These are phyloP conservation scores for Polyodon spathula DNA, from an alignment of 2,113 vertebrate species.

Conservation along the genomic window DNA sequence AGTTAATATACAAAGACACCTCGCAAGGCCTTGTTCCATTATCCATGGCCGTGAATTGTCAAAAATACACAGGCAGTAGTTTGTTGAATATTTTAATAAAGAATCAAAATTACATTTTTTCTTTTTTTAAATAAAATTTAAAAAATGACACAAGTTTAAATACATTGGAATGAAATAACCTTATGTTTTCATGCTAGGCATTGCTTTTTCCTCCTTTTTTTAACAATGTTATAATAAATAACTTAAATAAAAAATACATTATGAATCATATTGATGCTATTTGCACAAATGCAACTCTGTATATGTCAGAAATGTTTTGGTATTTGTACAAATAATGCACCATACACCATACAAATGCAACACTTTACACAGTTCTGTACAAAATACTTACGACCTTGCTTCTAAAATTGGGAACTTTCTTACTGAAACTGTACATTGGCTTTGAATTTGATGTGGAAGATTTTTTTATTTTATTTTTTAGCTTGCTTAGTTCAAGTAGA, in stretches of 20 bases:
- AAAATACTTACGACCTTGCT: constrained; percentile 2
- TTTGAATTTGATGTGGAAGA: background rate
- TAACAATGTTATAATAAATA: constrained; percentile 37
- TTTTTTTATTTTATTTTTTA: background rate
- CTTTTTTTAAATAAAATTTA: constrained; percentile 48
- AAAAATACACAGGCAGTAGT: background rate
- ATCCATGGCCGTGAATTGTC: background rate
- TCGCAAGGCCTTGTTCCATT: background rate
- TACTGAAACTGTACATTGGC: background rate
- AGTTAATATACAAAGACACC: background rate
- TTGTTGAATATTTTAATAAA: background rate
- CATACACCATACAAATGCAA: constrained; percentile 21
- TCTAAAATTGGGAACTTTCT: background rate
- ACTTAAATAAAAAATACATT: background rate
- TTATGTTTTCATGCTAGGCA: constrained; percentile 17
- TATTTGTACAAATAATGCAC: constrained; percentile 31
- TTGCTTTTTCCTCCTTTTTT: constrained; percentile 30
- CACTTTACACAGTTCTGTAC: constrained; percentile 3
- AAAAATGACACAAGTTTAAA: constrained; percentile 52
- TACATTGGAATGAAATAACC: constrained; percentile 50
- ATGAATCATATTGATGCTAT: constrained; percentile 49
- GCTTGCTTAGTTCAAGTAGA: background rate
- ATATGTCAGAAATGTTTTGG: constrained; percentile 31
- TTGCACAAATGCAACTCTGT: constrained; percentile 25
- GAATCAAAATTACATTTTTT: constrained; percentile 56